Base-by-base conservation (phyloP, 2,888 invertebrate genomes). In the Lepidochrysops patricia region DNA sequence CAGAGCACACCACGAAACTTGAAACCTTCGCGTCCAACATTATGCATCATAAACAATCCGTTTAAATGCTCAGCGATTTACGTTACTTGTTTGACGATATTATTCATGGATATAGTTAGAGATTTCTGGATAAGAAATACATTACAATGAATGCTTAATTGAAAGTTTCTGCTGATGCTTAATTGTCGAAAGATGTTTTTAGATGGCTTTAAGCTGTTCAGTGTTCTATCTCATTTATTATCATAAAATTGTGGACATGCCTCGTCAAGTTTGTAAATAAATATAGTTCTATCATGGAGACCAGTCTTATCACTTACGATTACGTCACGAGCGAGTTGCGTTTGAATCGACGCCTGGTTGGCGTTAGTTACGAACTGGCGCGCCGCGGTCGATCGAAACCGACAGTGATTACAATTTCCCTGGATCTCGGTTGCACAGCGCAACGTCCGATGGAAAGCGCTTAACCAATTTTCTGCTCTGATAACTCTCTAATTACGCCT, bases 351-450 rank as follows among this genome's bases (percentile, higher is more conserved):
- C 67, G 65, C 69, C 68, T 77, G 77, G 76, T 77, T 77, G 77
- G 75, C 75, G 71, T 75, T 73, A 72, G 75, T 76, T 75, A 77
- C 74, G 73, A 77, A 79, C 73, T 52, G 4, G 13, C 48, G 79
- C 78, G 77, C 78, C 77, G 77, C 80, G 74, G 79, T 76, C 75
- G 74, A 81, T 84, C 80, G 87, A 88, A 89, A 89, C 86, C 86
- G 87, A 88, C 84, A 89, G 88, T 89, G 87, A 85, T 87, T 87
- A 83, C 85, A 81, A 87, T 85, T 88, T 85, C 88, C 87, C 86
- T 84, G 80, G 79, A 80, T 80, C 79, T 75, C 75, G 75, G 75
- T 81, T 82, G 84, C 83, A 81, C 84, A 78, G 82, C 84, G 84
- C 87, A 86, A 85, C 78, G 86, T 84, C 83, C 86, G 89, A 87